Evolutionary conservation across 2,797 vertebrate genomes (phyloP), one percentile per base, ranked within the genome.

Genomic region (Chiroxiphia lanceolata): DNA sequence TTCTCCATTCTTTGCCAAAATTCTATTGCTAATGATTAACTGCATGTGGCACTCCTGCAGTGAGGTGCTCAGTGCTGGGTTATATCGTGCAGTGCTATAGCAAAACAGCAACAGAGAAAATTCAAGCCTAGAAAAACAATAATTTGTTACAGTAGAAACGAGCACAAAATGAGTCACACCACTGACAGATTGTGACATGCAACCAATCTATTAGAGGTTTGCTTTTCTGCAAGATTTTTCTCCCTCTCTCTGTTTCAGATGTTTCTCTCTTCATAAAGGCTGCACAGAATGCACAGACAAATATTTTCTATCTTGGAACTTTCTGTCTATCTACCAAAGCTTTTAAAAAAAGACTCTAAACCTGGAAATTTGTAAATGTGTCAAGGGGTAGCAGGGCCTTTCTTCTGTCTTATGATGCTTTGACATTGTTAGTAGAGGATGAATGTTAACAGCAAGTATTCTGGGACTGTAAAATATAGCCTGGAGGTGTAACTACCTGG

Each of bases 51-150:
- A 69, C 25, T 71, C 78, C 82, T 27, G n/a, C 3, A 11, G 59
- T 15, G 72, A 9, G 1, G 50, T 84, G 69, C 83, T 94, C 59
- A 44, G 68, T 3, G 1, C 56, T 67, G 78, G 40, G 40, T 83
- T 82, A 53, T 83, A 83, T 86, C 2, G 0, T 84, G 87, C 72
- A 70, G 93, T 34, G 89, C 86, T 64, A 26, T 48, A 38, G 53
- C 3, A 6, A 83, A 96, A 69, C 47, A 83, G 60, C 8, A 15
- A 80, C 72, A 38, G 88, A 91, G 91, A 91, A 93, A 91, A 95
- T 93, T 87, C 64, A 83, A 80, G 87, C 69, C 77, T 65, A 51
- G 82, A 75, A 89, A 94, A 87, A 60, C 64, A 95, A 3, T 94
- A 54, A 89, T 91, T 89, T 75, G 56, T 90, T 91, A 48, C 33